phyloP scores from a whole-genome alignment of 2,797 vertebrate species.

The Myripristis murdjan region DNA sequence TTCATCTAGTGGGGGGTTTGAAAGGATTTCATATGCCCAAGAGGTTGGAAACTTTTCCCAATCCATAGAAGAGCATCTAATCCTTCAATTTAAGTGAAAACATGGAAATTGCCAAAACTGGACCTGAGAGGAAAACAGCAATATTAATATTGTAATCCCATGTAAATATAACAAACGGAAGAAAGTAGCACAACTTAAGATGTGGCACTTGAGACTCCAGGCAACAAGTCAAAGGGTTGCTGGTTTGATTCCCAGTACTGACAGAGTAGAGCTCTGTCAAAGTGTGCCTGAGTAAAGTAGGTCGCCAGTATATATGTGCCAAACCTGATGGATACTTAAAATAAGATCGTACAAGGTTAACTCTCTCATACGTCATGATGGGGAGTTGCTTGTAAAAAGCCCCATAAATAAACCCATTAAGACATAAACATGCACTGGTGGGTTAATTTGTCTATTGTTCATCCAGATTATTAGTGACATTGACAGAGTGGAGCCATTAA shows the following conservation, averaged over 20 bases:
- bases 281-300: background rate
- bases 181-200: background rate
- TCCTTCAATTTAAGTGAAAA: constrained; percentile 10
- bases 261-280: no score
- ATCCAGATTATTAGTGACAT: constrained; percentile 27
- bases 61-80: constrained; percentile 32
- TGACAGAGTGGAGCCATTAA: constrained; percentile 23
- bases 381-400: background rate
- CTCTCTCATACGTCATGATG: background rate
- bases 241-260: no score
- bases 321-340: no score
- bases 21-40: constrained; percentile 1
- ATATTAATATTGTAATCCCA: constrained; percentile 17
- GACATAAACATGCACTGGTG: background rate
- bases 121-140: background rate
- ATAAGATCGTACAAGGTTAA: background rate
- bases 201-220: background rate
- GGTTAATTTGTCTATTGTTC: constrained; percentile 23
- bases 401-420: background rate
- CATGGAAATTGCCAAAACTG: constrained; percentile 33
- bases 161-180: constrained; percentile 21
- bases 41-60: constrained; percentile 19
- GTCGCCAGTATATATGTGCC: no score
- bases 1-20: background rate
- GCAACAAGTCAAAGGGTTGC: no score